Conservation (phyloP, 1,140 invertebrate species). For the Sipha flava region DNA sequence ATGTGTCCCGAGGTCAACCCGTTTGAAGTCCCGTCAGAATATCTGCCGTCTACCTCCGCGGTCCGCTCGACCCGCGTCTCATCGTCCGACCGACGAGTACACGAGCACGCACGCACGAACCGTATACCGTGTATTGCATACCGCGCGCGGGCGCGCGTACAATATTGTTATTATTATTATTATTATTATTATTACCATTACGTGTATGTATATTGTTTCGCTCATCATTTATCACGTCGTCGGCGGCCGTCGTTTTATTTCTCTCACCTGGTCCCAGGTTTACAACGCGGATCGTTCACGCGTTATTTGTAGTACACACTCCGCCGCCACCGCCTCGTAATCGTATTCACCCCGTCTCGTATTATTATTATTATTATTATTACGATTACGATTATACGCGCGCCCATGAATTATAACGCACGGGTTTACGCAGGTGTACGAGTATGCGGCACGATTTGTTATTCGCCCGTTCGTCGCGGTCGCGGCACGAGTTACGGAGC, state of each 20-base stretch:
- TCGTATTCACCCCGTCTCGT: constrained; percentile 18
- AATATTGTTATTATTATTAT: not conserved
- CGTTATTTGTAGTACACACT: not conserved
- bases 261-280: constrained; percentile 23
- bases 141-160: too few species aligned
- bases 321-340: not conserved
- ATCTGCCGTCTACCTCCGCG: not conserved
- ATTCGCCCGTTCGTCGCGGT: not conserved
- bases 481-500: constrained; percentile 1
- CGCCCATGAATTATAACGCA: not conserved
- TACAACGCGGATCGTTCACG: not conserved
- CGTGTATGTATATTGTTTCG: not conserved
- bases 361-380: not conserved
- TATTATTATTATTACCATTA: constrained; percentile 4
- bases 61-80: not conserved
- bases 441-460: constrained; percentile 12
- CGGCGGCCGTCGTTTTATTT: constrained; percentile 14
- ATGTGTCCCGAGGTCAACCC: constrained; percentile 14
- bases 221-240: constrained; percentile 26
- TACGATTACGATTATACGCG: not conserved
- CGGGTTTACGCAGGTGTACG: not conserved
- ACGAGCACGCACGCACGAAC: too few species aligned
- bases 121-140: too few species aligned
- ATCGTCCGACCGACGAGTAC: too few species aligned
- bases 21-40: constrained; percentile 19